Base-by-base conservation (phyloP, 2,797 vertebrate species). In the Phataginus tricuspis region DNA sequence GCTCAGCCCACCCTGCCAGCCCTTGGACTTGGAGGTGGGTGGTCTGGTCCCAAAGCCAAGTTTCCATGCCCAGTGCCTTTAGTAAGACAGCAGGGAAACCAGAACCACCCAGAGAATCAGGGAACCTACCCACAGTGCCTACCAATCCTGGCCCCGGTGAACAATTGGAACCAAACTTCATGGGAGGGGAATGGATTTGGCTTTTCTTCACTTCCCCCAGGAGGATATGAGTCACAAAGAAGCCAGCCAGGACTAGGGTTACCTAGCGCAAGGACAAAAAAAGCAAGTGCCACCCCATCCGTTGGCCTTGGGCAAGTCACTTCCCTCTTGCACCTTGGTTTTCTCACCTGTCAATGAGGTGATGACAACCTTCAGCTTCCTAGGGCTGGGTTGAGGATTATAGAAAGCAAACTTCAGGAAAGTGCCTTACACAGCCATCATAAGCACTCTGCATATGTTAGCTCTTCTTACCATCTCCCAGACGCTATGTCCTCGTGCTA, bases 151-250 rank as follows among this genome's bases (percentile, higher is more conserved):
- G 86, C 10, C 66, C 27, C 1, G 10, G 57, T 4, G 85, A 72
- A 42, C 94, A 93, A 34, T 39, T 71, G 11, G 15, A 68, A 63
- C n/a, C 25, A 34, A 95, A 55, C 61, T 92, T 85, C 39, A 66
- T 3, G 0, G 80, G 79, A 95, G 78, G 82, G 80, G 25, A 87
- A 78, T 63, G 49, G 51, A 39, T 59, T 95, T 82, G 66, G 66
- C 69, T 4, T 69, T 69, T 29, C 69, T 93, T 72, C 3, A 21
- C 68, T 93, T 95, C 72, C 91, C 92, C 61, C 42, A 68, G 21
- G 51, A 96, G 94, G 96, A 90, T 92, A 25, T 96, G 96, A 94
- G 90, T 97, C 96, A 97, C 53, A 7, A 87, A 95, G 80, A 80
- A 85, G 74, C 59, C 82, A 68, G 85, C 49, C 66, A 87, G 88